Evolutionary conservation across 64 coral and sea anemone species (phyloP).

Genomic region (Porites lutea): DNA sequence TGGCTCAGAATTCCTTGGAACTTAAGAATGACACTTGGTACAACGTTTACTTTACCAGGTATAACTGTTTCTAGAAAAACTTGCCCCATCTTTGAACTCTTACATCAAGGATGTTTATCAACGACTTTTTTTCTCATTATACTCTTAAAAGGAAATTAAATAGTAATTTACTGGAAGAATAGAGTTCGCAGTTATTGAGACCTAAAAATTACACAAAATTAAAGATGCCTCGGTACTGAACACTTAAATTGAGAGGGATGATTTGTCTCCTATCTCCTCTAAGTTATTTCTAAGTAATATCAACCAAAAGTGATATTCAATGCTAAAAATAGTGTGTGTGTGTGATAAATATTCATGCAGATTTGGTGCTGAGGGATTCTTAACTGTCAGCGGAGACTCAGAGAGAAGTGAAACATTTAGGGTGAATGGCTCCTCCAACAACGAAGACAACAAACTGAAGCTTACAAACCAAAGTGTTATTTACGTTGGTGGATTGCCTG

Average conservation of each 20-base stretch:
- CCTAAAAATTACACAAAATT: no score
- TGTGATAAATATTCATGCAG: not conserved
- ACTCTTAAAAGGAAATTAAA: no score
- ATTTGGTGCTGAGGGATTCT: not conserved
- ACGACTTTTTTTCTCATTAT: not conserved
- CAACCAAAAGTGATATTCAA: no score
- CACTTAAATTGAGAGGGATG: no score
- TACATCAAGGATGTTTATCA: not conserved
- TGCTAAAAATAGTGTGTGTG: no score
- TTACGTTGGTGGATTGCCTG: constrained; percentile 64
- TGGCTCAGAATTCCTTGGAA: constrained; percentile 39
- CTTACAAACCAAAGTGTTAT: constrained; percentile 52
- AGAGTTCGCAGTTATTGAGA: no score
- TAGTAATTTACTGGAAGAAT: no score
- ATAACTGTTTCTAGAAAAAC: not conserved
- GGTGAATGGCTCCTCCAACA: not conserved
- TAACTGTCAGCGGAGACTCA: constrained; percentile 33
- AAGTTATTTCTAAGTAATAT: no score
- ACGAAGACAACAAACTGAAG: not conserved
- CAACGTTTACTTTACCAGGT: constrained; percentile 75
- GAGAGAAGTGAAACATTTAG: constrained; percentile 8
- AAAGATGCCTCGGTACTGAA: no score
- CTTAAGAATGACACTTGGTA: constrained; percentile 69
- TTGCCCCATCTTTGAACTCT: not conserved
- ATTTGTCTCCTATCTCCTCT: no score